Conservation (phyloP, 2,113 vertebrate genomes). For the Scomber colias region DNA sequence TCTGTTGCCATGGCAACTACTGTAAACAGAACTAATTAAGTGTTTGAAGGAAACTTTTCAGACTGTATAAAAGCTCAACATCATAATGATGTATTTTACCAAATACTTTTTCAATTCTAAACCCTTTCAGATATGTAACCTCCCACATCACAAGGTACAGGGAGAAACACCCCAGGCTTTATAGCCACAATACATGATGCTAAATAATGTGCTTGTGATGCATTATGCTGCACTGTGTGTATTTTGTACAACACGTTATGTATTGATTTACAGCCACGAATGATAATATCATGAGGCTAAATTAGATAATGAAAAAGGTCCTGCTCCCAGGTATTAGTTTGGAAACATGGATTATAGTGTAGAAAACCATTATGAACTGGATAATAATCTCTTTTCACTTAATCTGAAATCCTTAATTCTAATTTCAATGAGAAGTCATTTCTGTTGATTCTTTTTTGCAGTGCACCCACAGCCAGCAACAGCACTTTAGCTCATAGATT, state of each 20-base stretch:
- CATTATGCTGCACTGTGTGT: background rate
- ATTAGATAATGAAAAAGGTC: background rate
- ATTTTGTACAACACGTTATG: too few relatives aligned
- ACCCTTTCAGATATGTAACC: background rate
- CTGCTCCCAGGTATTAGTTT: background rate
- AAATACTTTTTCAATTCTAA: background rate
- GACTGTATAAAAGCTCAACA: background rate
- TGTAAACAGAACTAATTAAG: background rate
- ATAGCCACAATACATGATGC: background rate
- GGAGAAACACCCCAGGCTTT: background rate
- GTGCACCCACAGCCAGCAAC: slow-evolving; percentile 10
- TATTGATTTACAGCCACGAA: too few relatives aligned
- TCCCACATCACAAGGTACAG: background rate
- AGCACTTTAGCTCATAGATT: slow-evolving; percentile 5
- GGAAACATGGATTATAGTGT: background rate
- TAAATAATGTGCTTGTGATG: background rate
- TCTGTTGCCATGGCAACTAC: slow-evolving; percentile 2
- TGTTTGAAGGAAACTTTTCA: background rate
- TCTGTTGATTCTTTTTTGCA: slow-evolving; percentile 20
- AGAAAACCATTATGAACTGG: background rate
- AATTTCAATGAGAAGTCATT: background rate
- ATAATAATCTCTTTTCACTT: too few relatives aligned
- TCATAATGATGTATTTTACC: background rate
- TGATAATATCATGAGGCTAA: background rate
- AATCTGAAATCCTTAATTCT: background rate